These are phyloP conservation scores for Lycocerus yunnanus DNA, from an alignment of 2,888 invertebrate genomes.

Conservation along the genomic window DNA sequence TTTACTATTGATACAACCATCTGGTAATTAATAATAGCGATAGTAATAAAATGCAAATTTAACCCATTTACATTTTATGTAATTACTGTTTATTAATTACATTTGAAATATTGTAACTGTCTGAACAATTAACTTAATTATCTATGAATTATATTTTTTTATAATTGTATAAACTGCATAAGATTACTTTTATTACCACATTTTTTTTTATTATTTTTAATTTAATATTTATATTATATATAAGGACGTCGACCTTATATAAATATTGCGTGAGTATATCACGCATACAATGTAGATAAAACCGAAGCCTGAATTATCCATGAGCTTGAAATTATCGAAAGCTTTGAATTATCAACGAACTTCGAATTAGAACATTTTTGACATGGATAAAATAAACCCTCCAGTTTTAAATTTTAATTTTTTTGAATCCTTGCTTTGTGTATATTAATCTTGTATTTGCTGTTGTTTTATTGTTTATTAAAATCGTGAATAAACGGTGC, in stretches of 20 bases:
- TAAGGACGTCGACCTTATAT: slow-evolving; percentile 3
- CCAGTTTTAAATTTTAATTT: background rate
- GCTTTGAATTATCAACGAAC: slow-evolving; percentile 10
- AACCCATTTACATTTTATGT: background rate
- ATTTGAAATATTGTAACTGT: background rate
- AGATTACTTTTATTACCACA: background rate
- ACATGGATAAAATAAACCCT: background rate
- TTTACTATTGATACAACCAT: background rate
- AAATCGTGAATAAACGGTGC: slow-evolving; percentile 34
- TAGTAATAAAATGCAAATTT: background rate
- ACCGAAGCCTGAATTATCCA: background rate
- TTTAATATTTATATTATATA: background rate
- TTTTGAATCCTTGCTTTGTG: slow-evolving; percentile 10
- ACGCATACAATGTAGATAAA: background rate
- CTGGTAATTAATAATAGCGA: background rate
- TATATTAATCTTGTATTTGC: slow-evolving; percentile 31
- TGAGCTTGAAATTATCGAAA: slow-evolving; percentile 5
- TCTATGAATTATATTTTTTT: background rate
- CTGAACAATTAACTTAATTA: background rate
- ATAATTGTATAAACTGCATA: background rate
- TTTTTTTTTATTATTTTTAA: background rate
- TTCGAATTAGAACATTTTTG: slow-evolving; percentile 1
- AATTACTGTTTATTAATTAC: background rate
- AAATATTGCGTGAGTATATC: background rate
- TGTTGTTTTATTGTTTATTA: slow-evolving; percentile 34